A percentile compares a stretch with the other conserved stretches of the same genome.
These are phyloP conservation scores for Xyrauchen texanus DNA, from an alignment of 2,113 vertebrate genomes.

Conservation along the genomic window DNA sequence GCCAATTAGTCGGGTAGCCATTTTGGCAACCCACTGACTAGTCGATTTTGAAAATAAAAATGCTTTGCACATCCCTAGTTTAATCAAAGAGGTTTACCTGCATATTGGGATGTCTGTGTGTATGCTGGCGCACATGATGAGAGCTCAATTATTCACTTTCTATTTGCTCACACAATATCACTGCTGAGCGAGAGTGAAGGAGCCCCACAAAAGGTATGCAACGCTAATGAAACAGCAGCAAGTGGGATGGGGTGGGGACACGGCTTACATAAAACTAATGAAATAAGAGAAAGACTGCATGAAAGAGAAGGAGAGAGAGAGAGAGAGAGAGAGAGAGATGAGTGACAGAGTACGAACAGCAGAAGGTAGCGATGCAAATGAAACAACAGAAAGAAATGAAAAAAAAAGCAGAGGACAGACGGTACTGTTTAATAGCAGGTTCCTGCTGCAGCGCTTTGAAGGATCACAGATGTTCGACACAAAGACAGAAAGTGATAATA, in stretches of 20 bases:
- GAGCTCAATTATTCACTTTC: constrained; percentile 41
- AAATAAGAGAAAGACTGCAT: background rate
- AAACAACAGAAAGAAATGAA: background rate
- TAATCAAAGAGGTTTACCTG: background rate
- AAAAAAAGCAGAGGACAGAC: constrained; percentile 15
- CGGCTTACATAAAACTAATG: constrained; percentile 10
- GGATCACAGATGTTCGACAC: constrained; percentile 19
- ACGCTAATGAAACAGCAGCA: constrained; percentile 19
- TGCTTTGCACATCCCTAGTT: background rate
- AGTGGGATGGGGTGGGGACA: background rate
- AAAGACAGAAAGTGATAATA: constrained; percentile 8
- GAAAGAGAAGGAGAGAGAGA: background rate
- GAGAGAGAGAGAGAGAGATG: background rate
- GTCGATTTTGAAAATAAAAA: no score
- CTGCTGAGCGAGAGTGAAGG: constrained; percentile 13
- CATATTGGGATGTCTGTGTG: background rate
- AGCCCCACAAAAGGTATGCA: constrained; percentile 1
- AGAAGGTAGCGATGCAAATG: constrained; percentile 17
- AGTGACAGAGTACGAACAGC: background rate
- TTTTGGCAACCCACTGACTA: no score
- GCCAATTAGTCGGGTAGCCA: no score
- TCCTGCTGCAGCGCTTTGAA: constrained; percentile 12
- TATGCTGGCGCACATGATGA: background rate
- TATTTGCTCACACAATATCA: constrained; percentile 41
- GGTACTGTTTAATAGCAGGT: constrained; percentile 7